Evolutionary conservation across 2,113 vertebrate species (phyloP).

Genomic region (Nestor notabilis): DNA sequence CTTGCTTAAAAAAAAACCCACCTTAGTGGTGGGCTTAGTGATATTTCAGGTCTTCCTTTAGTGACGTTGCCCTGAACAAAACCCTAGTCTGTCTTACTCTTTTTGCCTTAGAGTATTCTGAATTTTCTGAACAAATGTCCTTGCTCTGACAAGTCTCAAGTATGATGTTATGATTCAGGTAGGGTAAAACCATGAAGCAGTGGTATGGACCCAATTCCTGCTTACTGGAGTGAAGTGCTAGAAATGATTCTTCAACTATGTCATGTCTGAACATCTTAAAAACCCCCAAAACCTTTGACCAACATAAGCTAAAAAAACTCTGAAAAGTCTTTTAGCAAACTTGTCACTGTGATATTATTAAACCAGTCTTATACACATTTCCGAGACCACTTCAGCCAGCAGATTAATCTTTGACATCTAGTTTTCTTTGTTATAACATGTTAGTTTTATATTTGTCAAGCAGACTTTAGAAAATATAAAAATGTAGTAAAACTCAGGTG

Average conservation of each 20-base stretch:
- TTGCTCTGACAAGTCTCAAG: accelerated
- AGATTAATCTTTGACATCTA: neutral
- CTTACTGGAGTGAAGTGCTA: neutral
- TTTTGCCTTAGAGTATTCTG: neutral
- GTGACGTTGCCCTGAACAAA: neutral
- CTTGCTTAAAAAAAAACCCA: accelerated
- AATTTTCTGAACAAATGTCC: neutral
- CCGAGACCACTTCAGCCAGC: neutral
- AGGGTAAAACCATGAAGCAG: neutral
- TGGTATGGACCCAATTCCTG: neutral
- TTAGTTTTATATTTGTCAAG: neutral
- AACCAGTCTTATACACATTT: neutral
- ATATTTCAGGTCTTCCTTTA: neutral
- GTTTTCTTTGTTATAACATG: neutral
- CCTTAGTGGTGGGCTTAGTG: neutral
- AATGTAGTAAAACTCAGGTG: neutral
- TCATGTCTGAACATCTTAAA: neutral
- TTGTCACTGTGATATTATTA: neutral
- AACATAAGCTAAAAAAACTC: neutral
- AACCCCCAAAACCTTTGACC: neutral
- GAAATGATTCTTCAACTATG: neutral
- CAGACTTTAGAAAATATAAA: neutral
- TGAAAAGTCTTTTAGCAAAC: neutral
- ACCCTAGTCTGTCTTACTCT: neutral
- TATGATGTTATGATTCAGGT: neutral